These are phyloP conservation scores for Gambusia affinis DNA, from an alignment of 2,113 vertebrate genomes.

Conservation along the genomic window DNA sequence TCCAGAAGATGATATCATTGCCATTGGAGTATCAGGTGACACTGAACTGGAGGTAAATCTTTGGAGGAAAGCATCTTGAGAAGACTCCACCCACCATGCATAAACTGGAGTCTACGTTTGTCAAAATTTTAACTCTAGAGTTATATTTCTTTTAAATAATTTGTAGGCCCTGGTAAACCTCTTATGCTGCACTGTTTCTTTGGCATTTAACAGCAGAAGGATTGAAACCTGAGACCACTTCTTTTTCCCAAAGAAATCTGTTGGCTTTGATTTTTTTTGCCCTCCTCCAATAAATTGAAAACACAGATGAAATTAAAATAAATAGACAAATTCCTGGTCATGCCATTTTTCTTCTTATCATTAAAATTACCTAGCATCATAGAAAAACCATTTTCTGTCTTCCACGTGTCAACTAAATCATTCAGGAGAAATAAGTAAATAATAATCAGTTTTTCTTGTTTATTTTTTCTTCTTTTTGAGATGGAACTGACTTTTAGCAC, in stretches of 20 bases:
- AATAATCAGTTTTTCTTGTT: constrained; percentile 15
- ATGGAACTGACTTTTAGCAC: constrained; percentile 44
- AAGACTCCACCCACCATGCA: background rate
- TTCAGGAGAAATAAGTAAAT: constrained; percentile 32
- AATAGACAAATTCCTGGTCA: constrained; percentile 22
- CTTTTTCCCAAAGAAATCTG: constrained; percentile 4
- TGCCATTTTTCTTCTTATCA: constrained; percentile 26
- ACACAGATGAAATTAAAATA: background rate
- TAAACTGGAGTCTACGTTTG: background rate
- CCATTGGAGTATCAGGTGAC: background rate
- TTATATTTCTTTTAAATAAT: background rate
- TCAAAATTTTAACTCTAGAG: background rate
- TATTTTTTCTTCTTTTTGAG: constrained; percentile 34
- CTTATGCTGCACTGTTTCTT: constrained; percentile 3
- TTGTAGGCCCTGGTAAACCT: background rate
- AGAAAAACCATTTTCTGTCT: constrained; percentile 25
- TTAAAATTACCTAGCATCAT: constrained; percentile 9
- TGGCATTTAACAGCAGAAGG: background rate
- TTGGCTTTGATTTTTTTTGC: background rate
- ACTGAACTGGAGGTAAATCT: background rate
- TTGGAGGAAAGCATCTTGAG: background rate
- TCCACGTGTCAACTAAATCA: constrained; percentile 31
- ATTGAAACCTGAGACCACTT: constrained; percentile 12
- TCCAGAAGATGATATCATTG: constrained; percentile 21
- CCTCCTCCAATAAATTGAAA: constrained; percentile 1